Evolutionary conservation across 2,888 invertebrate genomes (phyloP).

Genomic region (Phragmatobia fuliginosa): DNA sequence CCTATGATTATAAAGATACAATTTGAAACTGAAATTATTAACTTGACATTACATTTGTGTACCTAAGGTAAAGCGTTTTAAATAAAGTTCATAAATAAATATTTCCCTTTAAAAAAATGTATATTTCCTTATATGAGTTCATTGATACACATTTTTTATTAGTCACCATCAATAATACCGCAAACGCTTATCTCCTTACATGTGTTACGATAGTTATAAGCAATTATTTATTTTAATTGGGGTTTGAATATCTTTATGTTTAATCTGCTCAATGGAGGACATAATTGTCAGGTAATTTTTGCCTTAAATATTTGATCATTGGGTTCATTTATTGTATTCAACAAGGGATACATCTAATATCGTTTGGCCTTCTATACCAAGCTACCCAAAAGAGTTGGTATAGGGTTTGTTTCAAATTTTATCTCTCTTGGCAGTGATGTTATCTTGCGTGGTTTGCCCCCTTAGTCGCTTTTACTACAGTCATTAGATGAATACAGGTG

Average conservation of each 20-base stretch:
- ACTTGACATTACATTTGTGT: not conserved
- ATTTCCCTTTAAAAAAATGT: not conserved
- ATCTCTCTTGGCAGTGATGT: too few species aligned
- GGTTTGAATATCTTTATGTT: not conserved
- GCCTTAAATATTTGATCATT: too few species aligned
- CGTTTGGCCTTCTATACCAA: too few species aligned
- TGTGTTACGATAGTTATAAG: not conserved
- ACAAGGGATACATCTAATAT: too few species aligned
- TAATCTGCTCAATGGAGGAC: not conserved
- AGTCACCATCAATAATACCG: not conserved
- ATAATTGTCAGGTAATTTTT: constrained; percentile 2
- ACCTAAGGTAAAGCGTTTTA: not conserved
- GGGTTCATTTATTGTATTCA: too few species aligned
- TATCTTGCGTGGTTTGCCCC: too few species aligned
- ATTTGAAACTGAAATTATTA: not conserved
- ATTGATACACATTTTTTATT: not conserved
- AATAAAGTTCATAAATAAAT: not conserved
- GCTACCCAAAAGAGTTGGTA: too few species aligned
- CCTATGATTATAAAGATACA: not conserved
- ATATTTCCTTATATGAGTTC: not conserved
- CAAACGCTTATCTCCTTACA: not conserved
- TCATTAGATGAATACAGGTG: too few species aligned
- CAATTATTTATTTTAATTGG: not conserved
- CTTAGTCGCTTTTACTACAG: too few species aligned
- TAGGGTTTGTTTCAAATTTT: too few species aligned